Evolutionary conservation across 2,797 vertebrate genomes (phyloP), one percentile per base, ranked within the genome.

Genomic region (Dallia pectoralis): DNA sequence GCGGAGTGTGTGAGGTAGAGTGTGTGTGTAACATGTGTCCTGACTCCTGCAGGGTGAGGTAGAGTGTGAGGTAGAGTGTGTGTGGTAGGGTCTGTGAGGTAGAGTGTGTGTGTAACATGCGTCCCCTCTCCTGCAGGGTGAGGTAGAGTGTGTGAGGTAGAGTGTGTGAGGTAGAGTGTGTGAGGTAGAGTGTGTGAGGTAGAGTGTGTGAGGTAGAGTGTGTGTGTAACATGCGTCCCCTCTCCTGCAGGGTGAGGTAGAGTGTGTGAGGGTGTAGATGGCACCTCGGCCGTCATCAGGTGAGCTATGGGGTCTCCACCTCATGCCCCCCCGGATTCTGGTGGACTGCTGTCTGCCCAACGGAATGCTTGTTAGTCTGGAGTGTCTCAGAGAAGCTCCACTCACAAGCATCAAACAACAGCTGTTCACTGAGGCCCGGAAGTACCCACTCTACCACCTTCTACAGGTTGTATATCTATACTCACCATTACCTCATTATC

Each of bases 311-410:
- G 93, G 93, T 9, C 91, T 94, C 12, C 93, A 94, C 71, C 85
- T 94, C 77, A 94, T 94, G 93, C 93, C 92, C 78, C 93, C 93
- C 0, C 89, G 91, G 51, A 94, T 94, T 84, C 88, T 91, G 85
- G 93, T 94, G 85, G 93, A 94, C 79, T 94, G 93, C 85, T 93
- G 92, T 77, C 87, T 94, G 14, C 93, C 93, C 72, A 94, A 93
- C 0, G 92, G 93, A 62, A 90, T 94, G 89, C 85, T 94, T 82
- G 93, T 94, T 69, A 93, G 90, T 29, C 85, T 94, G 30, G 93
- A 94, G 82, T 94, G 93, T 72, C 85, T 94, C 74, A 86, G 93
- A 25, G 93, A 94, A 79, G 92, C 93, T 65, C 92, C 92, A 0
- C 89, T 94, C 27, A 86, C 90, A 76, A 91, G 80, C 80, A 91